Base-by-base conservation (phyloP, 2,888 invertebrate species). In the Chamaedrilus cognettii region DNA sequence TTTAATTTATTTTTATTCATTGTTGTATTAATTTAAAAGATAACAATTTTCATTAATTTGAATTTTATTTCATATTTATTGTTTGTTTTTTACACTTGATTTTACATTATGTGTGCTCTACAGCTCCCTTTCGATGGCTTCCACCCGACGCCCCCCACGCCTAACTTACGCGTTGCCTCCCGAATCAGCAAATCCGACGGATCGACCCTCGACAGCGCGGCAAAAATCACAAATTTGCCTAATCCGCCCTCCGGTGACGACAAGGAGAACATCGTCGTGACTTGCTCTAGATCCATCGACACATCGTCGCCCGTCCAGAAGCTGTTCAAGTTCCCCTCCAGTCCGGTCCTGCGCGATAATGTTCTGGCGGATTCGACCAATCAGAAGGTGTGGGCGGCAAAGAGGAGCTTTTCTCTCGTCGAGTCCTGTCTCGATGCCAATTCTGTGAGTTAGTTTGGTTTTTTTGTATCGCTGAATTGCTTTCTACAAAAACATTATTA, bases 171-270 rank as follows among this genome's bases (percentile, higher is more conserved):
- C 11, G 55, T 7, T 7, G 11, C 26, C 5, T 52, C 55, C 7
- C 11, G 55, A 26, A 15, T 52, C 15, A 19, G 55, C 26, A 52
- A 52, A 26, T 52, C 55, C 26, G 55, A 52, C 55, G 26, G 55
- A 11, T 7, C 55, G 26, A 23, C 55, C 26, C 55, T 52, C 5
- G 15, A 52, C 28, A 7, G 26, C 28, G 55, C 11, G 28, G 55
- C 55, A 15, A 26, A 11, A 7, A 23, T 19, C 15, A 11, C 26
- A 52, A 42, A 42, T 42, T 19, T 42, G 11, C 5, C 7, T 52
- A 52, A 23, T 26, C 26, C 55, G 26, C 28, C 15, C 19, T 23
- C 55, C 5, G 26, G 11, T 52, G 55, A 52, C 15, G 28, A 52
- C 26, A 52, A 52, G 26, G 55, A 52, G 26, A 52, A 52, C 26